These are phyloP conservation scores for Peromyscus nudipes DNA, from an alignment of 2,797 vertebrate genomes.

Conservation along the genomic window DNA sequence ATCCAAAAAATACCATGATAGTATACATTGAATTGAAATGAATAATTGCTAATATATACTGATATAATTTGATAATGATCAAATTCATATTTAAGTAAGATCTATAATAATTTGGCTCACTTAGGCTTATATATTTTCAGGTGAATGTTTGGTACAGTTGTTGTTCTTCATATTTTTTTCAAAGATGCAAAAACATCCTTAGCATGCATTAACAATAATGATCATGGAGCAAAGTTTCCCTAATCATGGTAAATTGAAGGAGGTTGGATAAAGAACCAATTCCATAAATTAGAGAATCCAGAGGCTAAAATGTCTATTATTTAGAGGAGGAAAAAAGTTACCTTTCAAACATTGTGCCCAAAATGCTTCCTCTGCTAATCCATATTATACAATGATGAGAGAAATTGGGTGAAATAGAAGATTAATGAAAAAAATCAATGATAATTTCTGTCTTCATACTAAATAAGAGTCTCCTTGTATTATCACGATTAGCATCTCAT, in stretches of 20 bases:
- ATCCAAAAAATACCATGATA: not conserved
- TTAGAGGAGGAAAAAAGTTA: conserved; percentile 76
- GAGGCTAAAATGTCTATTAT: conserved; percentile 73
- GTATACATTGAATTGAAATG: not conserved
- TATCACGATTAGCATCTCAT: conserved; percentile 81
- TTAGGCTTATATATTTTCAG: conserved; percentile 52
- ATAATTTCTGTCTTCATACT: conserved; percentile 86
- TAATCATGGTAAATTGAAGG: conserved; percentile 62
- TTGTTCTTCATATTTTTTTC: conserved; percentile 49
- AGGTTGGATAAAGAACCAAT: conserved; percentile 63
- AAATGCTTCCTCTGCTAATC: conserved; percentile 85
- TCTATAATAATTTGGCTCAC: not conserved
- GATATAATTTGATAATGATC: not conserved
- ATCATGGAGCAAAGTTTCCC: conserved; percentile 26
- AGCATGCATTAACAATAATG: conserved; percentile 47
- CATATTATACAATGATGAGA: conserved; percentile 85
- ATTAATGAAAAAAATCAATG: conserved; percentile 89
- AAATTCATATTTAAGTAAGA: conserved; percentile 40
- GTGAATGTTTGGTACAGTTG: not conserved
- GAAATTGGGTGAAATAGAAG: conserved; percentile 87
- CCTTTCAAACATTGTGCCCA: conserved; percentile 83
- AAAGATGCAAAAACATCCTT: conserved; percentile 43
- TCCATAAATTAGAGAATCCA: conserved; percentile 73
- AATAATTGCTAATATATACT: conserved; percentile 36
- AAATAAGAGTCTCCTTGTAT: conserved; percentile 86